Evolutionary conservation across 2,888 invertebrate species (phyloP).

Genomic region (Girardia tigrina): DNA sequence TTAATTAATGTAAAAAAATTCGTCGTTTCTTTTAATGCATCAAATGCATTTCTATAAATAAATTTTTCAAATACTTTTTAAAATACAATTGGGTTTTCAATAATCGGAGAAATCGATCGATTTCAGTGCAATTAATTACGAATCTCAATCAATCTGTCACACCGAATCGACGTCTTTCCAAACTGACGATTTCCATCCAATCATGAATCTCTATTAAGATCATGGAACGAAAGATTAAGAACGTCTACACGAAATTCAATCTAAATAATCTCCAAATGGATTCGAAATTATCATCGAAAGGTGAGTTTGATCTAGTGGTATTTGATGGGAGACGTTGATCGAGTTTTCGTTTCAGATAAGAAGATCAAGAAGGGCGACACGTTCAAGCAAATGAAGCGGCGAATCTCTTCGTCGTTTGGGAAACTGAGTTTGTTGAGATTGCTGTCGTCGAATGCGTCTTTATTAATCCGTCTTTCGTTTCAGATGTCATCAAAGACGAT

Average conservation of each 20-base stretch:
- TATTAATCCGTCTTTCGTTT: no score
- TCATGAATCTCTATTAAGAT: neutral
- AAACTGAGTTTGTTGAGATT: neutral
- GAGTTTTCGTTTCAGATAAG: neutral
- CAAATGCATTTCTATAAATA: neutral
- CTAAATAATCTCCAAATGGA: neutral
- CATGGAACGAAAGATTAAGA: constrained; percentile 5
- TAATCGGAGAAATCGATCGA: neutral
- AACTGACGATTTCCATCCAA: no score
- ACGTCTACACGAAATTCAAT: constrained; percentile 19
- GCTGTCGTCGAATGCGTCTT: neutral
- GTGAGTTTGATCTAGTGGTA: neutral
- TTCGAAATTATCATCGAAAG: neutral
- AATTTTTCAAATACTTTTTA: neutral
- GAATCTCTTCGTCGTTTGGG: neutral
- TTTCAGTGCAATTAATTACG: neutral
- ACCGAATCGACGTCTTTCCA: neutral
- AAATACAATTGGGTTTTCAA: constrained; percentile 23
- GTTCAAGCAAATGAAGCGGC: constrained; percentile 19
- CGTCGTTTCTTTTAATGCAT: neutral
- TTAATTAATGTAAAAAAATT: no score
- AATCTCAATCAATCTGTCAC: neutral
- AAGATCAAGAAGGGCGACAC: neutral
- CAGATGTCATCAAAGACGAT: constrained; percentile 11
- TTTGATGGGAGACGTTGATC: neutral